phyloP scores from a whole-genome alignment of 2,888 invertebrate genomes.

The Trissolcus brochymenae region DNA sequence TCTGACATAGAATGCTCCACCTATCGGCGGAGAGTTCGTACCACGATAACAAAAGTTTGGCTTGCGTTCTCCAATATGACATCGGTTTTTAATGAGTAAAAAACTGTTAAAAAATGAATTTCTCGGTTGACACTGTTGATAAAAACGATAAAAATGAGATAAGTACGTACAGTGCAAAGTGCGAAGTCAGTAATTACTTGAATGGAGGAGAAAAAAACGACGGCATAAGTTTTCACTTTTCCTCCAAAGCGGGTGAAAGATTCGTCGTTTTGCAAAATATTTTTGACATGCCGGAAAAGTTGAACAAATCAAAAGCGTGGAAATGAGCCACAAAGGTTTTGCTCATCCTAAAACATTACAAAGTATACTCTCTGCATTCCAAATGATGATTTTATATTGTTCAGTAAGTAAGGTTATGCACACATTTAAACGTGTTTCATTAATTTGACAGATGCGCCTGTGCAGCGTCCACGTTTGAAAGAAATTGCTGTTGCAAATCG shows the following conservation, averaged over 20 bases:
- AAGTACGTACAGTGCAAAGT: slow-evolving; percentile 6
- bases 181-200: neutral
- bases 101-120: neutral
- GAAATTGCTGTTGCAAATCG: neutral
- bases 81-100: neutral
- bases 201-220: neutral
- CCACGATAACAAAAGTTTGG: slow-evolving; percentile 1
- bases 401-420: neutral
- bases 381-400: slow-evolving; percentile 8
- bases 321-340: slow-evolving; percentile 5
- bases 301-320: slow-evolving; percentile 6
- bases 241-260: slow-evolving; percentile 1
- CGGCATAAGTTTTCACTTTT: neutral
- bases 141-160: neutral
- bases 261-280: slow-evolving; percentile 2
- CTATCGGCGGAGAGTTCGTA: neutral
- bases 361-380: slow-evolving; percentile 6
- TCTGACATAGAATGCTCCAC: slow-evolving; percentile 6
- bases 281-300: slow-evolving; percentile 3
- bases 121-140: neutral
- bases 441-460: neutral
- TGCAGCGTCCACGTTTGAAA: neutral
- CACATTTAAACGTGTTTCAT: neutral
- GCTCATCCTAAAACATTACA: neutral
- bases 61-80: neutral